Evolutionary conservation across 2,888 invertebrate species (phyloP), one percentile per base, ranked within the genome.

Genomic region (Drosophila stalkeri): DNA sequence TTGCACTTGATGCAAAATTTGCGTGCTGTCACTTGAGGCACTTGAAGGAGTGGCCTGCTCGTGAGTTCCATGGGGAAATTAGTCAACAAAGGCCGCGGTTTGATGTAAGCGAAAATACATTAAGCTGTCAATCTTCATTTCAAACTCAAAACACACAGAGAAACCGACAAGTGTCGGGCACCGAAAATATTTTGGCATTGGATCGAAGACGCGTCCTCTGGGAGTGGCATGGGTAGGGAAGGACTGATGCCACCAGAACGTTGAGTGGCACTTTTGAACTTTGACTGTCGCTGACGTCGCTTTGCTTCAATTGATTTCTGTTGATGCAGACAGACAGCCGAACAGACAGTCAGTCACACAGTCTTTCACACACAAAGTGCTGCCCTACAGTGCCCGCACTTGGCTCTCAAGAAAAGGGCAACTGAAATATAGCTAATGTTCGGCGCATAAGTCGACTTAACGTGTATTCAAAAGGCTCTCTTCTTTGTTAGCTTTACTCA

Each of bases 121-220:
- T 86, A 87, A 82, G 87, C 82, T 86, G 86, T 86, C 86, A 86
- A 82, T 86, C 86, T 89, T 86, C 82, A 89, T 86, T 84, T 47
- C 61, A 59, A 71, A 71, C 44, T 71, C 33, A 57, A 67, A 31
- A 49, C 59, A 52, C 51, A 44, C 49, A 55, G 27, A 52, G 44
- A 57, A 44, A 62, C 77, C 72, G 67, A 63, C 77, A 73, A 75
- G 67, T 68, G 79, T 67, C 79, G 75, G 68, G 56, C 64, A 75
- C 59, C 70, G 76, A 82, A 87, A 82, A 80, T 83, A 83, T 85
- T 82, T 85, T 81, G 83, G 81, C 80, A 31, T 51, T 35, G 67
- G 54, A 49, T 55, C n/a, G 37, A 18, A 35, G 51, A 23, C 20
- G 56, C 20, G 41, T 23, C 44, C 61, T 43, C 49, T 14, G 63